These are phyloP conservation scores for Tubiluchus corallicola DNA, from an alignment of 2,888 invertebrate genomes.

Conservation along the genomic window DNA sequence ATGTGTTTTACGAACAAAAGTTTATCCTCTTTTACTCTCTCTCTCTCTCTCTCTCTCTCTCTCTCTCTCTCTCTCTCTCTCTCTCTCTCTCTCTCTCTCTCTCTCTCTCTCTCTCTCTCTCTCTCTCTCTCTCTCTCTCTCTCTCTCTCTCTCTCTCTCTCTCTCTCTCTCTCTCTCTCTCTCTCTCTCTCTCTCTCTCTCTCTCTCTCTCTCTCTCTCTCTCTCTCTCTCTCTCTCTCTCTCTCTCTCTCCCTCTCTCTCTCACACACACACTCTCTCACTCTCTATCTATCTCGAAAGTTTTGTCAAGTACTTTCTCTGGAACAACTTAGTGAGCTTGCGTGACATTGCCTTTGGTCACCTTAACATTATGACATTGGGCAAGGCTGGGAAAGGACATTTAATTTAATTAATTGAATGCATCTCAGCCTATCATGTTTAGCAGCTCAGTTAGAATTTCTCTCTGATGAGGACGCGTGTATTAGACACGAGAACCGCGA, in stretches of 20 bases:
- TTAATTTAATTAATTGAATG: too few relatives aligned
- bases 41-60: neutral
- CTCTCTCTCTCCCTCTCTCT: neutral
- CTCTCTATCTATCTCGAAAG: neutral
- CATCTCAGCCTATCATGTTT: too few relatives aligned
- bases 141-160: neutral
- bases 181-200: constrained; percentile 1
- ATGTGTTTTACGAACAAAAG: too few relatives aligned
- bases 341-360: too few relatives aligned
- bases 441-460: too few relatives aligned
- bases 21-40: constrained; percentile 3
- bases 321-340: too few relatives aligned
- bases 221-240: neutral
- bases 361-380: too few relatives aligned
- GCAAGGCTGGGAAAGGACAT: too few relatives aligned
- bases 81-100: too few relatives aligned
- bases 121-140: neutral
- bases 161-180: neutral
- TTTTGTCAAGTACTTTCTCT: neutral
- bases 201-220: neutral
- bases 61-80: neutral
- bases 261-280: neutral
- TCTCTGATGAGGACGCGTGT: too few relatives aligned
- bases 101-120: neutral
- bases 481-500: too few relatives aligned